Evolutionary conservation across 2,797 vertebrate species (phyloP), one percentile per base, ranked within the genome.

Genomic region (Cryptoprocta ferox): DNA sequence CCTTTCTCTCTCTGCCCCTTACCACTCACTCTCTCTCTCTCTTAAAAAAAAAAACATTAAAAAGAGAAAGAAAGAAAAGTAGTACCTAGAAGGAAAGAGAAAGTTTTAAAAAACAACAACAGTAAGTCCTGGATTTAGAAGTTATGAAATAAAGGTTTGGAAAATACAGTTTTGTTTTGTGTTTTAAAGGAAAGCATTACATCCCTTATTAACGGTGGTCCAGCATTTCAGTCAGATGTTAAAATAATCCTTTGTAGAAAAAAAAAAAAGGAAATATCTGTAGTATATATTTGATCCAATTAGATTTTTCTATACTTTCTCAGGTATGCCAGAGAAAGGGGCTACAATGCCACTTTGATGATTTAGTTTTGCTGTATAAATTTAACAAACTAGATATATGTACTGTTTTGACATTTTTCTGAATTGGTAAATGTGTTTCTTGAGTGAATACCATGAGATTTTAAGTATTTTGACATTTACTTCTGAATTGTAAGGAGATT

Each of bases 371-470:
- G 75, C 35, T 48, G 71, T 37, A 59, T 30, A 93, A 75, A 89
- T 93, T 84, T n/a, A 91, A 84, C 48, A 84, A 91, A 61, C 12
- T 71, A 65, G 15, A 5, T 80, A 37, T 42, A 90, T 82, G 48
- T 66, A 70, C 26, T 56, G 3, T 84, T 78, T 63, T 16, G 70
- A 66, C 39, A 83, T 89, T 73, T 19, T 90, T 83, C 28, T 88
- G 50, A 70, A 75, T 68, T 30, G 86, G 39, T 42, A 80, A 66
- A 68, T 48, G 66, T 45, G 10, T 91, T 93, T 95, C 66, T 88
- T 91, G 59, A 94, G 63, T 88, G 93, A 93, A 83, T 63, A 93
- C 11, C 28, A 65, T 18, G 39, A 32, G n/a, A 50, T n/a, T 91
- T 84, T 56, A 53, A 80, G 50, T 78, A 90, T 63, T 81, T 92